Evolutionary conservation across 2,888 invertebrate species (phyloP), one percentile per base, ranked within the genome.

Genomic region (Dendrolimus houi): DNA sequence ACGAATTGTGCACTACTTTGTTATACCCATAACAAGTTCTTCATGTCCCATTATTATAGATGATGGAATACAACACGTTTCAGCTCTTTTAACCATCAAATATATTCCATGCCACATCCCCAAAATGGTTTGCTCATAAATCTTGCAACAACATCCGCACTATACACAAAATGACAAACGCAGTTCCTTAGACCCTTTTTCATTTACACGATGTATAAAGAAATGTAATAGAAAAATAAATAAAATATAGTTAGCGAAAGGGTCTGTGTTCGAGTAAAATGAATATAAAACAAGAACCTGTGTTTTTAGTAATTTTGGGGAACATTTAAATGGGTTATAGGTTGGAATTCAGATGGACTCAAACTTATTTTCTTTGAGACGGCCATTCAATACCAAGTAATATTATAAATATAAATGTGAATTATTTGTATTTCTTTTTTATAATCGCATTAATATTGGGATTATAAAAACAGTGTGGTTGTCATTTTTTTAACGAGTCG

Each of bases 161-260:
- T 47, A 47, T 47, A 47, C 47, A 47, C 47, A 9, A 74, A 68
- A 74, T 79, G 79, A 77, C 78, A 78, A 78, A 79, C 79, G 80
- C 79, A 80, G 67, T 67, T 66, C 69, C 65, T 68, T 69, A 68
- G 71, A 75, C 75, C 80, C 74, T 77, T 77, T 81, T 78, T 79
- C 79, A 76, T 80, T 81, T 80, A 76, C 79, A 74, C 78, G 76
- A 71, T 72, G 77, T 68, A 61, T 70, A 74, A 72, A 72, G 70
- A 75, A 70, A 74, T 72, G 71, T 74, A 80, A 82, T 79, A 78
- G 82, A 75, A 80, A 79, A 77, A 70, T 74, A 76, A 82, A 83
- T 74, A 76, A 81, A 83, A 84, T 80, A 83, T 74, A 81, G 76
- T 82, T 77, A 79, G 29, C 29, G 29, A 29, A 17, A 47, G 6